These are phyloP conservation scores for Mirza zaza DNA, from an alignment of 2,113 vertebrate genomes.

Conservation along the genomic window DNA sequence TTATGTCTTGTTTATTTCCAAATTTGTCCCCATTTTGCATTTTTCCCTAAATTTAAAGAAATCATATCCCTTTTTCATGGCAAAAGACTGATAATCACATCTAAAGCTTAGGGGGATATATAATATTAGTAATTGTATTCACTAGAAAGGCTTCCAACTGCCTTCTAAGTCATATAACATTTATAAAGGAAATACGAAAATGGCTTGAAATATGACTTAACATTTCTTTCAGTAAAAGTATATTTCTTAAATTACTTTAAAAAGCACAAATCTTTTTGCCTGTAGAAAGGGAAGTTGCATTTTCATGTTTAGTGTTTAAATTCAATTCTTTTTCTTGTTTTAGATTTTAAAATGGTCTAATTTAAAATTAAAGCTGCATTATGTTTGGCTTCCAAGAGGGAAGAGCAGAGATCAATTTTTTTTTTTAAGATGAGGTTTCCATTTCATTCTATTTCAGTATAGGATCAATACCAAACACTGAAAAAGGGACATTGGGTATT, in stretches of 20 bases:
- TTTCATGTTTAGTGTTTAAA: constrained; percentile 83
- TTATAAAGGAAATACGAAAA: constrained; percentile 75
- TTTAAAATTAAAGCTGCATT: constrained; percentile 88
- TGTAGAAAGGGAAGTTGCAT: constrained; percentile 86
- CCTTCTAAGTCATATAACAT: constrained; percentile 78
- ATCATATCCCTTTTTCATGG: constrained; percentile 86
- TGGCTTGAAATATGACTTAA: constrained; percentile 64
- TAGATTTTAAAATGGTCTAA: constrained; percentile 82
- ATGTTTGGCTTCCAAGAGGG: constrained; percentile 77
- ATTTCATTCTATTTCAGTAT: not conserved
- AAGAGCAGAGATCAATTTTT: constrained; percentile 12
- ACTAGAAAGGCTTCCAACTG: constrained; percentile 74
- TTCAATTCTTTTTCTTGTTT: constrained; percentile 83
- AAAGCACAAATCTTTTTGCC: constrained; percentile 81
- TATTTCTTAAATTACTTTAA: constrained; percentile 60
- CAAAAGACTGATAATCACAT: constrained; percentile 81
- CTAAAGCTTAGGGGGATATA: constrained; percentile 79
- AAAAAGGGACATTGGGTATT: constrained; percentile 9
- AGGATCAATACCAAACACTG: not conserved
- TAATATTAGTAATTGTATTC: constrained; percentile 81
- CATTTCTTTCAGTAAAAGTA: constrained; percentile 62
- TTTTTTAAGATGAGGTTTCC: constrained; percentile 1
- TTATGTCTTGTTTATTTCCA: constrained; percentile 79
- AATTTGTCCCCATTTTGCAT: constrained; percentile 80
- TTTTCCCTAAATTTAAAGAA: constrained; percentile 81